These are phyloP conservation scores for Maniola hyperantus DNA, from an alignment of 2,888 invertebrate genomes.

Conservation along the genomic window DNA sequence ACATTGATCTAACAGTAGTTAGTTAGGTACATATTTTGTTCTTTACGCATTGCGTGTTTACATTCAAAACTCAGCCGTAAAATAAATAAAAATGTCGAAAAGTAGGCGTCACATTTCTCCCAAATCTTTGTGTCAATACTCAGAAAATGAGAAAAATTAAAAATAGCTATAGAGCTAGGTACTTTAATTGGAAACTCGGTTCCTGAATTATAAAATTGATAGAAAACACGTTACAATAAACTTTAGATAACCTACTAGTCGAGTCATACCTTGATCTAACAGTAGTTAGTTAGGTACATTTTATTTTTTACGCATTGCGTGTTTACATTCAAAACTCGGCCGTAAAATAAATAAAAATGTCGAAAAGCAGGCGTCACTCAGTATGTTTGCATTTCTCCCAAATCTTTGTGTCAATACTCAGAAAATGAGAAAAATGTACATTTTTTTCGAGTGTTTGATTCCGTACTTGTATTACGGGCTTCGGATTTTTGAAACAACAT, in stretches of 20 bases:
- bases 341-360: slow-evolving; percentile 24
- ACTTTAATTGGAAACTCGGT: no score
- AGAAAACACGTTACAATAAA: no score
- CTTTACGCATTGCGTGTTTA: slow-evolving; percentile 4
- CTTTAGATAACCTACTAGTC: neutral
- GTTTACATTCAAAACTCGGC: slow-evolving; percentile 14
- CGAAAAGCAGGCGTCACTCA: slow-evolving; percentile 17
- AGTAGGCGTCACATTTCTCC: slow-evolving; percentile 36
- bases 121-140: slow-evolving; percentile 66
- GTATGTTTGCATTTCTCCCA: slow-evolving; percentile 44
- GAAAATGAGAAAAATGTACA: slow-evolving; percentile 54
- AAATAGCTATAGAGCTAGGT: no score
- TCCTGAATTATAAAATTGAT: no score
- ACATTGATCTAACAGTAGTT: neutral
- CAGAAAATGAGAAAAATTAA: slow-evolving; percentile 53
- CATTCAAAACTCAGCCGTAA: slow-evolving; percentile 16
- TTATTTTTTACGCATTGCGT: neutral
- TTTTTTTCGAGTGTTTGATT: slow-evolving; percentile 64
- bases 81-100: slow-evolving; percentile 21
- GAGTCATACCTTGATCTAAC: neutral
- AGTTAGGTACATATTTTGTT: neutral
- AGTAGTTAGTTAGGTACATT: neutral
- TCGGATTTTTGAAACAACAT: slow-evolving; percentile 53
- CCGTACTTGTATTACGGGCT: slow-evolving; percentile 41
- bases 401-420: slow-evolving; percentile 65